These are phyloP conservation scores for Ophiodon elongatus DNA, from an alignment of 2,113 vertebrate genomes.

Conservation along the genomic window DNA sequence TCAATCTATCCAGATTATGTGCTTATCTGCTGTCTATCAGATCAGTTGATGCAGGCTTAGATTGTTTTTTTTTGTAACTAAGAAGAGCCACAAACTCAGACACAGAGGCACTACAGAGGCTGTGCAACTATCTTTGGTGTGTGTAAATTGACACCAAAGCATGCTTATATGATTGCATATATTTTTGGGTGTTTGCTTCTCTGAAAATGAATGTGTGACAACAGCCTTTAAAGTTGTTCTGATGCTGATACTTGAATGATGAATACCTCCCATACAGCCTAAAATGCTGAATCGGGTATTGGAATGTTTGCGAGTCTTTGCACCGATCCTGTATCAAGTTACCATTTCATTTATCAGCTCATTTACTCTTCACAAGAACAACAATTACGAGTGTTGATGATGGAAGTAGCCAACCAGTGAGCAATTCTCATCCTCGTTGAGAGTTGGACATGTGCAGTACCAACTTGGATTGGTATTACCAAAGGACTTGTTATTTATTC, in stretches of 20 bases:
- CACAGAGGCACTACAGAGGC: background rate
- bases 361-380: background rate
- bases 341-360: background rate
- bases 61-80: conserved; percentile 14
- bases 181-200: background rate
- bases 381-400: background rate
- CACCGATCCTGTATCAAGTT: background rate
- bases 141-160: background rate
- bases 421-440: background rate
- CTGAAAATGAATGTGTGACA: conserved; percentile 26
- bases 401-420: background rate
- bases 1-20: conserved; percentile 61
- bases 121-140: background rate
- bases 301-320: too few species aligned
- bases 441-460: background rate
- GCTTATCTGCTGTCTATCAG: conserved; percentile 60
- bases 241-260: background rate
- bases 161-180: background rate
- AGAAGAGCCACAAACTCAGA: conserved; percentile 30
- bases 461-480: background rate
- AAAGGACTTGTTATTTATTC: background rate
- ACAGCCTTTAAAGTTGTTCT: background rate
- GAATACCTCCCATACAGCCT: too few species aligned
- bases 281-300: too few species aligned
- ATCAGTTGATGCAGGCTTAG: conserved; percentile 54